Base-by-base conservation (phyloP, 1,140 invertebrate species). In the Camponotus floridanus region DNA sequence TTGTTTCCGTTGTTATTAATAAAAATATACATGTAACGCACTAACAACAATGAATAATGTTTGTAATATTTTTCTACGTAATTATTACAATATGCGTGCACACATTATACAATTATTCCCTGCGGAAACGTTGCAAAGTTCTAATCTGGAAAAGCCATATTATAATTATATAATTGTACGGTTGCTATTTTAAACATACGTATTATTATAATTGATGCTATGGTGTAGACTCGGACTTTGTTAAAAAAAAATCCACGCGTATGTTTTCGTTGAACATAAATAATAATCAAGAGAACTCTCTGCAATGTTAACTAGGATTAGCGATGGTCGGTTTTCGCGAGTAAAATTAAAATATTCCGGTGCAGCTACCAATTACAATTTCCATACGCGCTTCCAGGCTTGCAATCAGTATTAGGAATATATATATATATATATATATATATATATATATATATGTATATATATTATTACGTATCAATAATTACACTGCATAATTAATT, bases 221-320 rank as follows among this genome's bases (percentile, higher is more conserved):
- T 21, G 26, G 45, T 51, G 42, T 39, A 68, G 48, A 65, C 67
- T 73, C 26, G 31, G 39, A 36, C 55, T 26, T 26, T 57, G 11
- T 74, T 55, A 74, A 74, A 80, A 51, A 26, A 81, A 74, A n/a
- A 61, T 57, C 74, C 68, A 73, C 21, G 26, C n/a, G 57, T 61
- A 51, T 15, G 39, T 39, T 61, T 73, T 26, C 31, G 39, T 39
- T 36, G 67, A 18, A 18, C 9, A 55, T 83, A 83, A 83, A 83
- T 83, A 83, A 83, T 31, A 83, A 83, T 83, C 48, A 83, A 18
- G 13, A 39, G 57, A 61, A 74, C 68, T 83, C 68, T 74, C 68
- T 45, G 39, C 39, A 45, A 83, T 74, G 55, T 83, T 83, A 83
- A 83, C 67, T 73, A 62, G 79, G 39, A 83, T 83, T 83, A 83